A percentile compares a stretch with the other conserved stretches of the same genome.
Evolutionary conservation across 2,888 invertebrate genomes (phyloP).

Genomic region (Mechanitis messenoides): DNA sequence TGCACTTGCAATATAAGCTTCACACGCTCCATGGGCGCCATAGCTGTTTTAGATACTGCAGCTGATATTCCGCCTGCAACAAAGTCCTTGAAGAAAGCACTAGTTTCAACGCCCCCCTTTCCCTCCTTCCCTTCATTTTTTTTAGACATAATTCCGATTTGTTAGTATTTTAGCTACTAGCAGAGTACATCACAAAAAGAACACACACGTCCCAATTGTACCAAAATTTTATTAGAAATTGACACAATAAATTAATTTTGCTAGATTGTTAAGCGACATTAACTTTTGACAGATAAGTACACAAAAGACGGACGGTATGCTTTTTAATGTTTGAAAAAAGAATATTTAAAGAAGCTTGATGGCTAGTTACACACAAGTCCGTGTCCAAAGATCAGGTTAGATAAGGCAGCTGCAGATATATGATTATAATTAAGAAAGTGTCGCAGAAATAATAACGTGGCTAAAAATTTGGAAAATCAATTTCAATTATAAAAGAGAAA

Average conservation of each 20-base stretch:
- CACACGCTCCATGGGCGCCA: conserved; percentile 96
- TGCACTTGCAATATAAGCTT: conserved; percentile 96
- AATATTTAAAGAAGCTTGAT: conserved; percentile 17
- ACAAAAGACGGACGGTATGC: conserved; percentile 11
- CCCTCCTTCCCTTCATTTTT: conserved; percentile 30
- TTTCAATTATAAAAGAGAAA: too few relatives aligned
- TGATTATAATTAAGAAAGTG: too few relatives aligned
- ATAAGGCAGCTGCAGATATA: too few relatives aligned
- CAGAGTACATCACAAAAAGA: conserved; percentile 17
- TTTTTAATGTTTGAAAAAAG: conserved; percentile 25
- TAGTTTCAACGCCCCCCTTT: conserved; percentile 39
- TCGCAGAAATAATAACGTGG: too few relatives aligned
- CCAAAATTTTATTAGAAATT: conserved; percentile 8
- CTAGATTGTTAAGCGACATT: conserved; percentile 12
- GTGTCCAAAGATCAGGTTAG: too few relatives aligned
- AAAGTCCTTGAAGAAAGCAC: conserved; percentile 93
- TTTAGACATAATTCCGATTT: conserved; percentile 29
- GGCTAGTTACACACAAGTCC: conserved; percentile 9
- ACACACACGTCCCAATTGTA: not conserved
- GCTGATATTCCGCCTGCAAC: conserved; percentile 94
- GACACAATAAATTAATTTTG: conserved; percentile 15
- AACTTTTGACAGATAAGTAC: conserved; percentile 19
- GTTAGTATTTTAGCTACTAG: conserved; percentile 18
- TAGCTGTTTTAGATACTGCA: conserved; percentile 94
- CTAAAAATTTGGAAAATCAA: too few relatives aligned